Conservation (phyloP, 1,140 invertebrate species). For the Pseudomyrmex cubaensis region DNA sequence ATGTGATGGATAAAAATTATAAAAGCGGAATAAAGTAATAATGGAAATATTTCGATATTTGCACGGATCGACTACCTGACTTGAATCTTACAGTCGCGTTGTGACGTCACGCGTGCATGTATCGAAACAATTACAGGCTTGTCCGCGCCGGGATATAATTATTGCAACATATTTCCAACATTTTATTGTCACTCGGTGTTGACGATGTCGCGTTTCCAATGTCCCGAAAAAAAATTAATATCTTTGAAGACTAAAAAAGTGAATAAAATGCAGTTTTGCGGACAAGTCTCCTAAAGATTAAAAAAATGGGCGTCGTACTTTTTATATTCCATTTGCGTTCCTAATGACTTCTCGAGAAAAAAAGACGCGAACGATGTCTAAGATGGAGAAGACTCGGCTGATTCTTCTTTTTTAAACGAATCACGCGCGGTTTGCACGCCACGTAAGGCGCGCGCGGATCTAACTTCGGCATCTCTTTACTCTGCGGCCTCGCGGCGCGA, state of each 20-base stretch:
- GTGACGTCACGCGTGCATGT: background rate
- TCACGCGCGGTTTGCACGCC: constrained; percentile 29
- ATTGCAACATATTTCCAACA: background rate
- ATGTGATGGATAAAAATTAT: background rate
- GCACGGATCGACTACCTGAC: background rate
- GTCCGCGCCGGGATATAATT: background rate
- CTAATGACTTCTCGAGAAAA: constrained; percentile 31
- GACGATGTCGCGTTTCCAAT: background rate
- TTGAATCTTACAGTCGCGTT: background rate
- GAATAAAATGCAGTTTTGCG: background rate
- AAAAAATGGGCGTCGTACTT: background rate
- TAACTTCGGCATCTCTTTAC: background rate
- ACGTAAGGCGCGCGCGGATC: background rate
- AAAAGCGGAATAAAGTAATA: background rate
- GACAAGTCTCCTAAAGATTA: background rate
- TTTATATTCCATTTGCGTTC: constrained; percentile 8
- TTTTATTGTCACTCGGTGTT: background rate
- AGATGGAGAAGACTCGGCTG: constrained; percentile 25
- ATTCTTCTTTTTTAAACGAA: background rate
- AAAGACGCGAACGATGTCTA: constrained; percentile 61
- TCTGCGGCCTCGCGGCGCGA: background rate
- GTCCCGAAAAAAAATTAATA: background rate
- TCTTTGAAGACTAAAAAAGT: background rate
- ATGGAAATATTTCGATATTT: background rate
- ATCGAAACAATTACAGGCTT: constrained; percentile 3